Base-by-base conservation (phyloP, 2,888 invertebrate genomes). In the Salticus scenicus region DNA sequence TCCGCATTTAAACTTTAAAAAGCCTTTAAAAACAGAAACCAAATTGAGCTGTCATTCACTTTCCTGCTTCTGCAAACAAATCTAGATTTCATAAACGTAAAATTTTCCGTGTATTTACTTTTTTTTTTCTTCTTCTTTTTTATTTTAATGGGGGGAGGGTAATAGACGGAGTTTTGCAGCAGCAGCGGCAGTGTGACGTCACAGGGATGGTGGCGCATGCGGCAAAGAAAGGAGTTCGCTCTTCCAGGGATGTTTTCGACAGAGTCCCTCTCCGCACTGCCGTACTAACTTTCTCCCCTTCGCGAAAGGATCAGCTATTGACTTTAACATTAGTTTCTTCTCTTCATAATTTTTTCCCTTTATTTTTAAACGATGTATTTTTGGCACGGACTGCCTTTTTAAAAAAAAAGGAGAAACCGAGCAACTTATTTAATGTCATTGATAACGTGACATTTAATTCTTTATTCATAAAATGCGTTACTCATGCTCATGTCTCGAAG, bases 271-370 rank as follows among this genome's bases (percentile, higher is more conserved):
- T 28, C 83, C 83, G 83, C 83, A 84, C 67, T 77, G 77, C 77
- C 30, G 83, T 69, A 73, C 77, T n/a, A 72, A 77, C 67, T 73
- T 77, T 77, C 77, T 47, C 83, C 75, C 82, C 75, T 72, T 83
- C 63, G 76, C 73, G 73, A 84, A 24, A 24, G 57, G 77, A 84
- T 83, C 82, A 76, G 63, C 73, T 80, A 83, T 84, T 77, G 83
- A 84, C 83, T 84, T 84, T 73, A 84, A 84, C 83, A 84, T 84
- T 84, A 84, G 83, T 5, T 24, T 7, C n/a, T 47, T 47, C 42
- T 47, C 42, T 47, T 47, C 42, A 37, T 37, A 7, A 7, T 37
- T 37, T 47, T 47, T 47, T 47, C 14, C 57, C 57, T 5, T 24
- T 12, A 20, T 24, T 12, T 10, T 37, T 37, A 37, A 7, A 37